These are phyloP conservation scores for Aspidiotus rigidus DNA, from an alignment of 2,888 invertebrate genomes.

Conservation along the genomic window DNA sequence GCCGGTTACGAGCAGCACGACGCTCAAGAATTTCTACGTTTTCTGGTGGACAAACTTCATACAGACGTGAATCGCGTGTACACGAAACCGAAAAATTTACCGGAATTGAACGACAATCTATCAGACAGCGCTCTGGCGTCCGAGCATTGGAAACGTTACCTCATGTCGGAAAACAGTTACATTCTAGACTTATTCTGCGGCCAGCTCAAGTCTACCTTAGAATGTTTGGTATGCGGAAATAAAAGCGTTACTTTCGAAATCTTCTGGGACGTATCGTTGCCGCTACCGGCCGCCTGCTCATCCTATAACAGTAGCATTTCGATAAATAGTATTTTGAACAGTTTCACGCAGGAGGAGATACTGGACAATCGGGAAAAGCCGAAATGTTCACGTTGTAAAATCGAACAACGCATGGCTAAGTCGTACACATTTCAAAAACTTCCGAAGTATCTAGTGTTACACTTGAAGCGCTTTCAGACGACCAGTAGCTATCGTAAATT, in stretches of 20 bases:
- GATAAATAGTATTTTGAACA: conserved; percentile 31
- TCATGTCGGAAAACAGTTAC: conserved; percentile 58
- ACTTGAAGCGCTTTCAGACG: conserved; percentile 59
- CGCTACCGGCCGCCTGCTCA: conserved; percentile 52
- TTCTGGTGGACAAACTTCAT: conserved; percentile 79
- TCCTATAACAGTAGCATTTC: conserved; percentile 35
- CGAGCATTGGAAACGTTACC: conserved; percentile 64
- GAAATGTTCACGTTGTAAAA: conserved; percentile 34
- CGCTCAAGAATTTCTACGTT: conserved; percentile 81
- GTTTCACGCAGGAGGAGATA: conserved; percentile 35
- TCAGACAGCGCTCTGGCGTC: conserved; percentile 45
- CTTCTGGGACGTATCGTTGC: conserved; percentile 77
- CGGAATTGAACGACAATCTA: conserved; percentile 42
- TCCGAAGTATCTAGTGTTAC: conserved; percentile 78
- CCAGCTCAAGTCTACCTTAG: conserved; percentile 71
- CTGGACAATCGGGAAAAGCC: conserved; percentile 35
- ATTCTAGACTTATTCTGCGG: conserved; percentile 75
- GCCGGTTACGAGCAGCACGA: conserved; percentile 75
- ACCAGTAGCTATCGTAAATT: conserved; percentile 49
- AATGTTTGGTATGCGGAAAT: conserved; percentile 62
- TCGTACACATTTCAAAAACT: conserved; percentile 46
- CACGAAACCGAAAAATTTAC: conserved; percentile 39
- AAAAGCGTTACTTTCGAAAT: conserved; percentile 74
- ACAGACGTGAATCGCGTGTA: conserved; percentile 64
- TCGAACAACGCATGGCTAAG: conserved; percentile 34